Evolutionary conservation across 2,888 invertebrate species (phyloP).

Genomic region (Alentia gelatinosa): DNA sequence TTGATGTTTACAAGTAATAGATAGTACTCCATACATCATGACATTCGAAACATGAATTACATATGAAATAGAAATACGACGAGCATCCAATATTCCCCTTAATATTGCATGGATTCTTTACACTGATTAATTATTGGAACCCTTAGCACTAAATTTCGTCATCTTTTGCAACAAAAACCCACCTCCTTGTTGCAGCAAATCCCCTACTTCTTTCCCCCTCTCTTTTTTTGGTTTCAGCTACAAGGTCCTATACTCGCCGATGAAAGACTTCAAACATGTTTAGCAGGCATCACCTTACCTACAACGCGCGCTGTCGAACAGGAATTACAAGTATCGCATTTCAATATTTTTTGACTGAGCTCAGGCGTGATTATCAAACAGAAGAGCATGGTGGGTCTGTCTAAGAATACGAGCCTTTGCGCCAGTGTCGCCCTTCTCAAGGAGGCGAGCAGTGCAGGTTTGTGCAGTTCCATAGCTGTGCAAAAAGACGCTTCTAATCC

Average conservation of each 20-base stretch:
- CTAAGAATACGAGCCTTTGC: neutral
- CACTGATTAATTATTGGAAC: too few relatives aligned
- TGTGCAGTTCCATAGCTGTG: neutral
- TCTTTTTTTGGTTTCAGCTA: neutral
- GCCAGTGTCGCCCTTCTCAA: neutral
- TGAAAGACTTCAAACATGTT: neutral
- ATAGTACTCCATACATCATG: too few relatives aligned
- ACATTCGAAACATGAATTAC: too few relatives aligned
- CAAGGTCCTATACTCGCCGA: neutral
- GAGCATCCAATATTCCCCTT: too few relatives aligned
- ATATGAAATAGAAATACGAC: too few relatives aligned
- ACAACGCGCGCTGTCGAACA: neutral
- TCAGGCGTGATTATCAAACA: slow-evolving; percentile 11
- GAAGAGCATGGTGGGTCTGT: neutral
- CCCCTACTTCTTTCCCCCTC: neutral
- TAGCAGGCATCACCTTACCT: neutral
- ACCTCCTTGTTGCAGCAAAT: neutral
- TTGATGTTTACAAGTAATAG: too few relatives aligned
- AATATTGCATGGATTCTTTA: too few relatives aligned
- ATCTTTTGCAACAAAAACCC: neutral
- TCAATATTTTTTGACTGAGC: neutral
- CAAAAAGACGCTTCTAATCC: neutral
- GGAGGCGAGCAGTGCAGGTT: neutral
- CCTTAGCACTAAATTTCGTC: too few relatives aligned
- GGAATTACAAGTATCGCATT: slow-evolving; percentile 7